A percentile compares a stretch with the other conserved stretches of the same genome.
phyloP scores from a whole-genome alignment of 1,140 invertebrate species.

The Galendromus occidentalis region DNA sequence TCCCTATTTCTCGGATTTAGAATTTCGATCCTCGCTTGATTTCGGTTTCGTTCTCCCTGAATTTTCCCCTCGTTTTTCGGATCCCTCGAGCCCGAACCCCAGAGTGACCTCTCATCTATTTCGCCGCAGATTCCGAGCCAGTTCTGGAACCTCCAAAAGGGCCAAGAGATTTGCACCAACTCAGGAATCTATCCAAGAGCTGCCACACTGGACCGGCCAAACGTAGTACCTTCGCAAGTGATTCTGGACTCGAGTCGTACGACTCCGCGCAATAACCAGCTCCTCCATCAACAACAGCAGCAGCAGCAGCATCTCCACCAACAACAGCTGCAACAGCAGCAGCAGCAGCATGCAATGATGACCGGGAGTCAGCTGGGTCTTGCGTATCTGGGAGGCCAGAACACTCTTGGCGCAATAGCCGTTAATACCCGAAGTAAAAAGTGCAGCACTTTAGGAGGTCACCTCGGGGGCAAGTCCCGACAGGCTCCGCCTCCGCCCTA shows the following conservation, averaged over 20 bases:
- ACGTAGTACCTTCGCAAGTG: slow-evolving; percentile 3
- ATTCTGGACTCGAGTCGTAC: slow-evolving; percentile 8
- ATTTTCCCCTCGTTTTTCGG: not conserved
- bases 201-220: slow-evolving; percentile 7
- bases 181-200: slow-evolving; percentile 8
- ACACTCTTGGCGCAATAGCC: not conserved
- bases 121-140: not conserved
- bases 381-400: not conserved
- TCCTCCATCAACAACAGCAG: slow-evolving; percentile 8
- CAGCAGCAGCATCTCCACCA: not conserved
- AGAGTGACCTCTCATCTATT: too few species aligned
- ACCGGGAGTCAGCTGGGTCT: slow-evolving; percentile 4
- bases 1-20: not conserved
- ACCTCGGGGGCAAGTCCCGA: not conserved
- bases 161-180: slow-evolving; percentile 8
- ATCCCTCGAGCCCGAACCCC: not conserved
- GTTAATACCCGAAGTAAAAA: not conserved
- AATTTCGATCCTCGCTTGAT: not conserved
- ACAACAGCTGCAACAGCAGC: not conserved
- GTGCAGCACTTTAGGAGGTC: not conserved
- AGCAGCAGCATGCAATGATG: not conserved
- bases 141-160: slow-evolving; percentile 8
- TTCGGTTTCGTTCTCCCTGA: not conserved
- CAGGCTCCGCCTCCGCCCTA: not conserved
- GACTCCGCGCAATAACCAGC: not conserved